Base-by-base conservation (phyloP, 2,113 vertebrate species). In the Cariama cristata region DNA sequence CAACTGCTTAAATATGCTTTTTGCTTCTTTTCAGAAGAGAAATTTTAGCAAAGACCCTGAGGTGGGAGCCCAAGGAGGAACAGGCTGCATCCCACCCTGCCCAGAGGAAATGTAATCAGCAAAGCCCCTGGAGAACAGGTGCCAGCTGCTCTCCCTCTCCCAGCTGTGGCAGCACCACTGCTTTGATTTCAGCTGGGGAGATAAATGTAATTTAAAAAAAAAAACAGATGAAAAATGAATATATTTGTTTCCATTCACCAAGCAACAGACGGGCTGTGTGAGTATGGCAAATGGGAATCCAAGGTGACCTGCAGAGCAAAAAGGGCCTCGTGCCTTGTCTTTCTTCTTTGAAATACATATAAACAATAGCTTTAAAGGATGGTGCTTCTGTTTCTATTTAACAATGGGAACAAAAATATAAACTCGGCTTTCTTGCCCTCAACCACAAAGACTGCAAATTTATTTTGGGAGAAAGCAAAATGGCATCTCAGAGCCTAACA, bases 381-480 rank as follows among this genome's bases (percentile, higher is more conserved):
- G 49, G 8, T 47, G 79, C 28, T 64, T 66, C 66, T 79, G 32
- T 52, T 84, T 86, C 45, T 73, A 26, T 76, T 58, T 38, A 84
- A 95, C 68, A 94, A 81, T 58, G 16, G 60, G 49, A 80, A 89
- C 50, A 77, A 84, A 88, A 93, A 62, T 11, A 89, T 14, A 58
- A 94, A 79, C 42, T 49, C 10, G 24, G 27, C 9, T 3, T 4
- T 77, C 87, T 77, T 77, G 63, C 80, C 84, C 81, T 87, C 59
- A 79, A 3, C 55, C 86, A 69, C 68, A 30, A 89, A 89, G 55
- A 50, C 76, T 84, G 64, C 28, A 10, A 53, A 71, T 93, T 94
- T 95, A 94, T 94, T 97, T 74, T 44, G 13, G 47, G 90, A 84
- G 87, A 64, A 95, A 87, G 87, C n/a, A 89, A 97, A 94, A 95